phyloP scores from a whole-genome alignment of 2,888 invertebrate species.

The Gastracanthus pulcherrimus region DNA sequence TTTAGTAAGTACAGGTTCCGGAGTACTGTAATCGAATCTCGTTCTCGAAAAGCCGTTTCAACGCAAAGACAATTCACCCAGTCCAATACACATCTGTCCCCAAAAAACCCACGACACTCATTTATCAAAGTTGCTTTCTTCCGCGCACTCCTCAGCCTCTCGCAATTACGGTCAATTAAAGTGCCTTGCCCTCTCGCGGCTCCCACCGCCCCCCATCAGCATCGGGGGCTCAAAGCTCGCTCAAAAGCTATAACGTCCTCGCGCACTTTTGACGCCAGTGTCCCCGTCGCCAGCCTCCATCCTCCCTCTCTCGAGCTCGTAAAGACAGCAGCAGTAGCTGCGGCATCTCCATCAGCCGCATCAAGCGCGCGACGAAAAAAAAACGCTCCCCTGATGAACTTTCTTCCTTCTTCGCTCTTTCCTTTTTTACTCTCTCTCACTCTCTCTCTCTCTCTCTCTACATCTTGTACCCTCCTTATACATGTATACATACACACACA shows the following conservation, averaged over 20 bases:
- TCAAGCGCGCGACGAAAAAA: slow-evolving; percentile 7
- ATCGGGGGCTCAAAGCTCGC: background rate
- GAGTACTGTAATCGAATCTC: no score
- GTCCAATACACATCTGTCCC: no score
- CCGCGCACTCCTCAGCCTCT: background rate
- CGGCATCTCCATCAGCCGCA: slow-evolving; percentile 26
- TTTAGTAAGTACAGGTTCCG: no score
- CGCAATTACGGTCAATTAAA: slow-evolving; percentile 34
- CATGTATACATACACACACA: background rate
- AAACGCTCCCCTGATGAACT: slow-evolving; percentile 40
- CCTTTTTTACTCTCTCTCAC: no score
- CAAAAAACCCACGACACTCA: background rate
- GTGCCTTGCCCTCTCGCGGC: background rate
- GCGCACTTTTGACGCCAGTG: slow-evolving; percentile 28
- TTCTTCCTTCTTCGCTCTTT: background rate
- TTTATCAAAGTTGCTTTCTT: slow-evolving; percentile 26
- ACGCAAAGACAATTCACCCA: no score
- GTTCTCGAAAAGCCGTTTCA: no score
- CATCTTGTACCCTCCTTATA: background rate
- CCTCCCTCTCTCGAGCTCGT: slow-evolving; percentile 34
- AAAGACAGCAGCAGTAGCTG: slow-evolving; percentile 18
- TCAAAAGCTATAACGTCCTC: slow-evolving; percentile 17
- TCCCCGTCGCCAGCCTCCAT: background rate
- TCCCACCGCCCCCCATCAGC: no score
- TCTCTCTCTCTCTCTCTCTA: no score